Evolutionary conservation across 2,888 invertebrate species (phyloP), one percentile per base, ranked within the genome.

Genomic region (Amphipyra berbera): DNA sequence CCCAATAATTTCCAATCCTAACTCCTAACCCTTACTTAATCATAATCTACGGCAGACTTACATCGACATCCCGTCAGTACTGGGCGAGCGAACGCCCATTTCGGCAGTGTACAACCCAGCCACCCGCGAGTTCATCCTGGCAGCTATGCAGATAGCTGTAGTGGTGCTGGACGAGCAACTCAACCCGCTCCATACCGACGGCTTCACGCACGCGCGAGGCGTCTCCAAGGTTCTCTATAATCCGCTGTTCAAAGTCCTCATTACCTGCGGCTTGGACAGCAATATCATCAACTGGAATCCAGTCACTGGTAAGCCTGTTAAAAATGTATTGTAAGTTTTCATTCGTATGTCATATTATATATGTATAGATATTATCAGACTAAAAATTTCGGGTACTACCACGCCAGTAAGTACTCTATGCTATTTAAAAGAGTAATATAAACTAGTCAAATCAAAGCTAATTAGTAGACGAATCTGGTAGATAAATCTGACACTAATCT

Each of bases 211-310:
- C 88, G 93, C 96, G 2, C 95, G 96, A 56, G 96, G 97, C 6
- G 96, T 98, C 46, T 96, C 97, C n/a, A 96, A 95, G 37, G 95
- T 97, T 8, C 93, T 98, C 0, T 98, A 97, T 88, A 98, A 98
- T 90, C 96, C 96, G n/a, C 94, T 97, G 1, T 98, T 97, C 81
- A 96, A 97, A 84, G 95, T 96, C 69, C 95, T 98, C 69, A 96
- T 98, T 60, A 97, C 97, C 0, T 97, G 97, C 56, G 97, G 98
- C 58, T 91, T 96, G 86, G 98, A 97, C 83, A 97, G 98, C 71
- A 96, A 96, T 69, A 97, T 98, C 61, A 97, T 97, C 76, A 96
- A 97, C 27, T 98, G 98, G 98, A 96, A 98, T 87, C 96, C 97
- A 0, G 95, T 96, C 89, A 96, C 95, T 46, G 97, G 96, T 81